Evolutionary conservation across 2,888 invertebrate species (phyloP).

Genomic region (Hetaerina titia): DNA sequence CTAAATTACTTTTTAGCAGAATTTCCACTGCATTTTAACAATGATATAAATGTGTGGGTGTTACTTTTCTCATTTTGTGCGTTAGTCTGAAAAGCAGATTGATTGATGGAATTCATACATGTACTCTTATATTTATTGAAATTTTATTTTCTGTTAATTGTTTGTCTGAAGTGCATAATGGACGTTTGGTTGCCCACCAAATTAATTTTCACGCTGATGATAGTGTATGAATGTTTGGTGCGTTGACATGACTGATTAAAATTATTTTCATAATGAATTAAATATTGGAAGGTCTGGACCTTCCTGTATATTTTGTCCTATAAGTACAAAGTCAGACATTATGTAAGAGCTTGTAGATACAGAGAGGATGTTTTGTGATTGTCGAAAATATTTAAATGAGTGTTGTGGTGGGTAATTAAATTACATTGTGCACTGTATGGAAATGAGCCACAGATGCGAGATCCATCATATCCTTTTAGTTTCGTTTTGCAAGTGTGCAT

Average conservation of each 20-base stretch:
- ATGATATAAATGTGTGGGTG: conserved; percentile 57
- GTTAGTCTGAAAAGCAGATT: conserved; percentile 53
- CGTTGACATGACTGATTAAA: conserved; percentile 66
- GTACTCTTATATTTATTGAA: conserved; percentile 42
- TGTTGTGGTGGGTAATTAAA: conserved; percentile 60
- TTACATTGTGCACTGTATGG: conserved; percentile 46
- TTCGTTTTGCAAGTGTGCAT: conserved; percentile 40
- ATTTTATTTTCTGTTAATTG: conserved; percentile 46
- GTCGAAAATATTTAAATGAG: conserved; percentile 45
- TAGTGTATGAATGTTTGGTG: conserved; percentile 62
- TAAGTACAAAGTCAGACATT: conserved; percentile 64
- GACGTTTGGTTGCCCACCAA: conserved; percentile 41
- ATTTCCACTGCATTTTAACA: conserved; percentile 64
- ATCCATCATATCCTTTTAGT: neutral
- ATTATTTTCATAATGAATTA: conserved; percentile 63
- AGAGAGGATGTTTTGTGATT: conserved; percentile 65
- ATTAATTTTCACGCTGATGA: conserved; percentile 57
- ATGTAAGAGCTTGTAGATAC: conserved; percentile 65
- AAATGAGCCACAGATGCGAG: conserved; percentile 36
- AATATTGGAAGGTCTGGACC: conserved; percentile 39
- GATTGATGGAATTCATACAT: conserved; percentile 59
- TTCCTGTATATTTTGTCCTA: conserved; percentile 67
- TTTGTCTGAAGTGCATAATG: conserved; percentile 47
- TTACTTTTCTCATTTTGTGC: conserved; percentile 61
- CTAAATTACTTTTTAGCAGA: conserved; percentile 46